Evolutionary conservation across 2,797 vertebrate species (phyloP).

Genomic region (Gadopsis marmoratus): DNA sequence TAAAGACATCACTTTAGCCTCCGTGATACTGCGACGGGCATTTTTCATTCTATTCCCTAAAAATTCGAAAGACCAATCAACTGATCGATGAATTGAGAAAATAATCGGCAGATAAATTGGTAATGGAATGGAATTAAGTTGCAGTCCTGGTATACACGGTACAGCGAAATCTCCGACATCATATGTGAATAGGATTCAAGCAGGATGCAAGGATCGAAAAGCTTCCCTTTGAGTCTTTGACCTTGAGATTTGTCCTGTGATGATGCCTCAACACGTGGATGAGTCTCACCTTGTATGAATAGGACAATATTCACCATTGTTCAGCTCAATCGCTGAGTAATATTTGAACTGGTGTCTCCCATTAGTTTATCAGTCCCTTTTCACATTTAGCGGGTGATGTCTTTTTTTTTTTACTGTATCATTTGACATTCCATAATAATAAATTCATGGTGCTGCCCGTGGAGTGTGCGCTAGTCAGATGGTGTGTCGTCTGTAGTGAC

Average conservation of each 20-base stretch:
- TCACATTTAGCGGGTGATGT: constrained; percentile 24
- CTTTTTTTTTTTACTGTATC: constrained; percentile 36
- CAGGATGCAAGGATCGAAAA: constrained; percentile 8
- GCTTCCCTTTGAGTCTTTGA: constrained; percentile 19
- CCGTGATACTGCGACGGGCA: neutral
- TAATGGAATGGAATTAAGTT: neutral
- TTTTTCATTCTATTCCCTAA: neutral
- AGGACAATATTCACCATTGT: neutral
- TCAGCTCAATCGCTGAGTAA: constrained; percentile 21
- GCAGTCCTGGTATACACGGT: constrained; percentile 1
- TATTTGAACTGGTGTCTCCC: constrained; percentile 27
- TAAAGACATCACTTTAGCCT: neutral
- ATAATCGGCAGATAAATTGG: neutral
- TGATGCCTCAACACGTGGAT: constrained; percentile 21
- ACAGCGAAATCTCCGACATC: constrained; percentile 4
- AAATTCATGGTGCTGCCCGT: constrained; percentile 26
- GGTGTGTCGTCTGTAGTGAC: constrained; percentile 52
- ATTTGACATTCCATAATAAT: constrained; percentile 12
- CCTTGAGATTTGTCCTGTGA: constrained; percentile 53
- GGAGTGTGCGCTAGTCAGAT: constrained; percentile 48
- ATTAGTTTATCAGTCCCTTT: constrained; percentile 9
- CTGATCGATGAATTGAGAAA: neutral
- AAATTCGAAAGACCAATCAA: neutral
- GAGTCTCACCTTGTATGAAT: neutral
- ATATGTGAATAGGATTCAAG: neutral